Conservation (phyloP, 2,113 vertebrate species). For the Myiagra hebetior region DNA sequence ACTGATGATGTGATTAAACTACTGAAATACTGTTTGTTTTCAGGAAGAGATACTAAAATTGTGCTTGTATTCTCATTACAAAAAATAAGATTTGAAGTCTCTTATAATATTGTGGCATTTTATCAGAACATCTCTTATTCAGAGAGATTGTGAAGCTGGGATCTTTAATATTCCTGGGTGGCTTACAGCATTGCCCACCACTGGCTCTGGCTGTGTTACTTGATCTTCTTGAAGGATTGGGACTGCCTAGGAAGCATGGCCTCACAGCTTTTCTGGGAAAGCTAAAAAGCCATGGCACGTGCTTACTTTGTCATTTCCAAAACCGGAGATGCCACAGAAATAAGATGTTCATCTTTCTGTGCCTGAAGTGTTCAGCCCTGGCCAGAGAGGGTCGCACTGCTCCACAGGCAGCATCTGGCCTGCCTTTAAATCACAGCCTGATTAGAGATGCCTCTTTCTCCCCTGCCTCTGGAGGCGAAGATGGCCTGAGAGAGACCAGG, state of each 20-base stretch:
- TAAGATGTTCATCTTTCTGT: fast-evolving
- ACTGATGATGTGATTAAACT: background rate
- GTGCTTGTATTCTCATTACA: background rate
- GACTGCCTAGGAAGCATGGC: background rate
- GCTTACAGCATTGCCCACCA: background rate
- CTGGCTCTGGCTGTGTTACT: background rate
- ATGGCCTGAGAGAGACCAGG: background rate
- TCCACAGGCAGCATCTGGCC: background rate
- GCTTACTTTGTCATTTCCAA: background rate
- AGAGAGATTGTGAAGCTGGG: background rate
- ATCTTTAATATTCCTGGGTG: background rate
- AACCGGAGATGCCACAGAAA: background rate
- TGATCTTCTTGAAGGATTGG: background rate
- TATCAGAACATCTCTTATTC: background rate
- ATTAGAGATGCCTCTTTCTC: background rate
- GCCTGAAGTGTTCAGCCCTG: background rate
- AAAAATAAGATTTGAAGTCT: background rate
- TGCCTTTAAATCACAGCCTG: background rate
- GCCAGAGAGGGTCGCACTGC: background rate
- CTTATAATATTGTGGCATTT: background rate
- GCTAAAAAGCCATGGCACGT: background rate
- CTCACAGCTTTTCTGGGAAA: background rate
- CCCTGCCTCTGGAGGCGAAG: background rate
- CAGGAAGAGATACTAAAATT: background rate
- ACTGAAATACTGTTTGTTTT: background rate